A percentile compares a stretch with the other conserved stretches of the same genome.
These are phyloP conservation scores for Triops cancriformis DNA, from an alignment of 1,140 invertebrate species.

Conservation along the genomic window DNA sequence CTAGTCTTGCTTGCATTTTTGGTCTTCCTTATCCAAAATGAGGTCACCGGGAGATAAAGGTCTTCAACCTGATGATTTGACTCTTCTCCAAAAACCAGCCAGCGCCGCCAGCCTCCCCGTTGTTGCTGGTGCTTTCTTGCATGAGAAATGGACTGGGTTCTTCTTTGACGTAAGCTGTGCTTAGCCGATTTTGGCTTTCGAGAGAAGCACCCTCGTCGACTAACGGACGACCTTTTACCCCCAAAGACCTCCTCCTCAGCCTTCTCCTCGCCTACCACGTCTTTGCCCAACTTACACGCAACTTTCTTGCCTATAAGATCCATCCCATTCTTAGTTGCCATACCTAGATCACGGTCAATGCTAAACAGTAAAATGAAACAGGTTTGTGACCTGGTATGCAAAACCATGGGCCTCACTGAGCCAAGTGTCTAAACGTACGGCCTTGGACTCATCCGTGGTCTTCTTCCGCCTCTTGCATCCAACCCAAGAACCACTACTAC, in stretches of 20 bases:
- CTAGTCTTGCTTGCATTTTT: background rate
- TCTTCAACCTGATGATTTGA: background rate
- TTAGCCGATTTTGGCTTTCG: background rate
- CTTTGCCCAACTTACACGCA: background rate
- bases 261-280: background rate
- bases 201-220: background rate
- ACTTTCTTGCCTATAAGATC: background rate
- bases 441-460: background rate
- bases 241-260: background rate
- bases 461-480: background rate
- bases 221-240: background rate
- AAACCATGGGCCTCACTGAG: background rate
- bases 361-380: background rate
- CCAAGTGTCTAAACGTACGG: background rate
- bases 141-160: background rate
- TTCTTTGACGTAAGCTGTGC: background rate
- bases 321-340: background rate
- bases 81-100: background rate
- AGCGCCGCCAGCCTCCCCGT: background rate
- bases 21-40: conserved; percentile 6
- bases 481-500: background rate
- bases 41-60: conserved; percentile 6
- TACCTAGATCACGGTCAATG: background rate
- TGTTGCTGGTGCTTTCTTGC: background rate
- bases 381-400: conserved; percentile 9